phyloP scores from a whole-genome alignment of 2,797 vertebrate species.

The Rhynchonycteris naso region DNA sequence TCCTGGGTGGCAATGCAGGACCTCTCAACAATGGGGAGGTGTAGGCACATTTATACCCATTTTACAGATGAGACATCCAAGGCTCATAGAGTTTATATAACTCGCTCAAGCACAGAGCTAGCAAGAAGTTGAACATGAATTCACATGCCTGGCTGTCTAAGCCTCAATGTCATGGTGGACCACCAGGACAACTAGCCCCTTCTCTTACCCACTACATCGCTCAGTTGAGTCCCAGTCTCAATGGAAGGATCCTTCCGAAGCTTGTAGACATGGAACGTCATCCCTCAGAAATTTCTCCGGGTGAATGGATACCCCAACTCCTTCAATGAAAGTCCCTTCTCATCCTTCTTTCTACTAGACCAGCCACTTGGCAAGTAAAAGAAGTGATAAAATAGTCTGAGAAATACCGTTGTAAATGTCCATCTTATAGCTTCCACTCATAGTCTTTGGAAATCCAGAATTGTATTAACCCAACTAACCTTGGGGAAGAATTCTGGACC shows the following conservation, averaged over 20 bases:
- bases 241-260: neutral
- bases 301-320: neutral
- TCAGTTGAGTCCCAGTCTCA: neutral
- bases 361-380: neutral
- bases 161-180: accelerated
- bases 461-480: neutral
- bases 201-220: accelerated
- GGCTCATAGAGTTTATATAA: neutral
- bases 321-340: neutral
- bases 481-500: neutral
- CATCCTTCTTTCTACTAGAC: neutral
- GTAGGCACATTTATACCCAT: accelerated
- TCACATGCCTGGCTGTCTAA: neutral
- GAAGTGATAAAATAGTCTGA: neutral
- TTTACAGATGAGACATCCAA: neutral
- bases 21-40: neutral
- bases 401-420: neutral
- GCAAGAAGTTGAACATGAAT: neutral
- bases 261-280: neutral
- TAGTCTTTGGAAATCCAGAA: neutral
- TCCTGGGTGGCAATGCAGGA: neutral
- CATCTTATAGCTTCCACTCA: neutral
- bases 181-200: accelerated
- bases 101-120: neutral
- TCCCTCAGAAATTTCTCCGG: neutral